Conservation (phyloP, 2,888 invertebrate species). For the Megastigmus dorsalis region DNA sequence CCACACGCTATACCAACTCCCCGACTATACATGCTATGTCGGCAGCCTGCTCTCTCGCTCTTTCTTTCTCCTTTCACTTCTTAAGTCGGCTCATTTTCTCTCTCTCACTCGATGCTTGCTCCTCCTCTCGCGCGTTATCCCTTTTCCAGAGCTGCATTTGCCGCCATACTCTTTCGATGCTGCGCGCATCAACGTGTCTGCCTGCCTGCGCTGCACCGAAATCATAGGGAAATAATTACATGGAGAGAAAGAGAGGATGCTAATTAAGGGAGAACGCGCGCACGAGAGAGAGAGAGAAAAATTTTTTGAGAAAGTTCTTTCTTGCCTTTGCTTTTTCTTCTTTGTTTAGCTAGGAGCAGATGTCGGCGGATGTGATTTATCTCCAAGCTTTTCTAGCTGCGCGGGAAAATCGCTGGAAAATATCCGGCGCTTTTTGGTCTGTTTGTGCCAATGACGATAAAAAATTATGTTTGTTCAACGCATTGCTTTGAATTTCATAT, state of each 20-base stretch:
- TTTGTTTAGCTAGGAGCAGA: conserved; percentile 19
- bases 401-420: no score
- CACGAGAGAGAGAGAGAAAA: no score
- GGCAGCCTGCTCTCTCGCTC: conserved; percentile 42
- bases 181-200: no score
- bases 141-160: conserved; percentile 6
- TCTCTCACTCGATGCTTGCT: conserved; percentile 25
- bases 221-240: conserved; percentile 37
- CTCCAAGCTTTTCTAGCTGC: no score
- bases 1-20: conserved; percentile 54
- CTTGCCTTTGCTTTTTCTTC: neutral
- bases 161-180: conserved; percentile 25
- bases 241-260: neutral
- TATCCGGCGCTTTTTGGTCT: no score
- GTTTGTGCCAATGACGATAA: no score
- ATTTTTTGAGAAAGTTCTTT: conserved; percentile 36
- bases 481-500: no score
- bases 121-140: conserved; percentile 28
- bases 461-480: no score
- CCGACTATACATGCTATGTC: no score
- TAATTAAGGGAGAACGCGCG: conserved; percentile 37
- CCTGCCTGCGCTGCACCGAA: neutral
- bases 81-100: conserved; percentile 25
- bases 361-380: conserved; percentile 26
- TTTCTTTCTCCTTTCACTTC: conserved; percentile 10